A percentile compares a stretch with the other conserved stretches of the same genome.
These are phyloP conservation scores for Bimastos eiseni DNA, from an alignment of 2,888 invertebrate genomes.

Conservation along the genomic window DNA sequence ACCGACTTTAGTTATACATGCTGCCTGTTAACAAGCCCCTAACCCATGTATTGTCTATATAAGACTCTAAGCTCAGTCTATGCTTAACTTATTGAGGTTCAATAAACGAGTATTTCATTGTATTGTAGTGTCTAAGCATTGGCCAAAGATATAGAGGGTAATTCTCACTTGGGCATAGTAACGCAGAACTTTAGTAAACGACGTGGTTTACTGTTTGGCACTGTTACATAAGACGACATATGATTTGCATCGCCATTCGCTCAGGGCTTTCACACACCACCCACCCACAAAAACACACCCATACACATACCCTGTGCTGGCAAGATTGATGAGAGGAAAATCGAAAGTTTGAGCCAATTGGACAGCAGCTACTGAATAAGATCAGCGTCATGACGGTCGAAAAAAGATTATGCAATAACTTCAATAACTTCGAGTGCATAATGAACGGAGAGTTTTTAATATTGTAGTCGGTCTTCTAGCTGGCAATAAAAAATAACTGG, in stretches of 20 bases:
- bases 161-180: background rate
- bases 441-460: background rate
- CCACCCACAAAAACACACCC: background rate
- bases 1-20: background rate
- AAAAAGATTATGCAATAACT: background rate
- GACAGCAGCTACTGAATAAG: background rate
- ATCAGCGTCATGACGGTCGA: background rate
- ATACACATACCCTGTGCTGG: background rate
- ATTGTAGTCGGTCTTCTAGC: background rate
- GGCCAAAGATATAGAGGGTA: background rate
- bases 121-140: no score
- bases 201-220: background rate
- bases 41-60: no score
- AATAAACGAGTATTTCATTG: no score
- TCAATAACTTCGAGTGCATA: no score
- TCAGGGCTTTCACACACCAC: background rate
- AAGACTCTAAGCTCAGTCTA: no score
- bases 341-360: background rate
- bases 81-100: no score
- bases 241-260: slow-evolving; percentile 2
- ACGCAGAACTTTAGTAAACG: background rate
- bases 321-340: background rate
- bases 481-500: background rate
- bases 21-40: no score
- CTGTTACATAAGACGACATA: background rate